Percentiles rank a stretch among this genome's conserved stretches.
These are phyloP conservation scores for Crocuta crocuta DNA, from an alignment of 2,113 vertebrate species.

Conservation along the genomic window DNA sequence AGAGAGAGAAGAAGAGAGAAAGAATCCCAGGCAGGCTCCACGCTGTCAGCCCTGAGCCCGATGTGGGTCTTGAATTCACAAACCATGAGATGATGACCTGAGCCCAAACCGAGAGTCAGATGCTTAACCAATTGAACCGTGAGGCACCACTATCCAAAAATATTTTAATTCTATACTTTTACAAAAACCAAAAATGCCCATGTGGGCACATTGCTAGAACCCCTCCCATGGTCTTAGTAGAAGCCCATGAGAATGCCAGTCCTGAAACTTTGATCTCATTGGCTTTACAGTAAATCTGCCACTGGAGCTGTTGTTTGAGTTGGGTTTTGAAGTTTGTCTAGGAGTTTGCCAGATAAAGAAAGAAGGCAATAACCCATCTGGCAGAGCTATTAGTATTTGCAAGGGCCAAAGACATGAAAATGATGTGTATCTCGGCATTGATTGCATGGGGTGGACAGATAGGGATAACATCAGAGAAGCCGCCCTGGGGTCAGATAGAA, in stretches of 20 bases:
- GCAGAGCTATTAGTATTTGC: not conserved
- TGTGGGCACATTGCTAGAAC: not conserved
- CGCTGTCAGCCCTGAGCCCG: too few relatives aligned
- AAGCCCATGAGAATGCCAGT: not conserved
- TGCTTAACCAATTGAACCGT: too few relatives aligned
- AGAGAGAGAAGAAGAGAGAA: too few relatives aligned
- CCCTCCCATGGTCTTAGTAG: not conserved
- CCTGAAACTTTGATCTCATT: not conserved
- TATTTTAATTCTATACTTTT: not conserved
- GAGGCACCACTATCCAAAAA: not conserved
- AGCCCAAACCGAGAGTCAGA: too few relatives aligned
- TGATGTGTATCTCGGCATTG: not conserved
- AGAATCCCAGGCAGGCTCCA: too few relatives aligned
- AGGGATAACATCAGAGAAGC: not conserved
- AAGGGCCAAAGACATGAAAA: not conserved
- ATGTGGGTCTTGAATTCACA: too few relatives aligned
- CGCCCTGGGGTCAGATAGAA: not conserved
- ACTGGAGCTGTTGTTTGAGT: not conserved
- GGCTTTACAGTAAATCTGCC: not conserved
- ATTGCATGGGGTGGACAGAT: not conserved
- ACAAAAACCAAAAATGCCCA: not conserved
- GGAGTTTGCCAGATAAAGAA: not conserved
- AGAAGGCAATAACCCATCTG: not conserved
- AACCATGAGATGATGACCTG: too few relatives aligned
- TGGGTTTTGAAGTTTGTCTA: constrained; percentile 11